Evolutionary conservation across 2,888 invertebrate genomes (phyloP), one percentile per base, ranked within the genome.

Genomic region (Drosophila pseudotalamancana): DNA sequence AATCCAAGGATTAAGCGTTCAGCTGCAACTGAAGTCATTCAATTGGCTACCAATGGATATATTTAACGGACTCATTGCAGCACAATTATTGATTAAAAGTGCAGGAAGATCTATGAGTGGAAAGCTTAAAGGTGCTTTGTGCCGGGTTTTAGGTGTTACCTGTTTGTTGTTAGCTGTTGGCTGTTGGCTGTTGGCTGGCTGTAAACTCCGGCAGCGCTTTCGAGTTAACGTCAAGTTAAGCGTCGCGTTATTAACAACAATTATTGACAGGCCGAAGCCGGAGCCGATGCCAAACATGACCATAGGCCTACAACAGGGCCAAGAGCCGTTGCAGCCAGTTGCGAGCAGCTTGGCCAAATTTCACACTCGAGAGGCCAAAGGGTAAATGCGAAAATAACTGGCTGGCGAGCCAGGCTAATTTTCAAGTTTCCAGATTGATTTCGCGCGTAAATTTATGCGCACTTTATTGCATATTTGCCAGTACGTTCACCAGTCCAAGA

Each of bases 291-390:
- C 23, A 18, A 18, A 31, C 32, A 6, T 63, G 43, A 56, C 37
- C 35, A 49, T 40, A 18, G 27, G 1, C 18, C 19, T 8, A 23
- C 12, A 8, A 19, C 29, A 9, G 6, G 2, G 27, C 25, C 27
- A 16, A 16, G 2, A 42, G 23, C 34, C 6, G 25, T 31, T 19
- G 21, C 12, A 12, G 31, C 29, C 29, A 31, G 19, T 39, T 39
- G 39, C 29, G 34, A 31, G 49, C 46, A 54, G 29, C 66, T 69
- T 68, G 64, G 59, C 57, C 65, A 73, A 83, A 87, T 88, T 87
- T 87, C 87, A 87, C 87, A 87, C 88, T 87, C 75, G 69, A 81
- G 70, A 74, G 85, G 83, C 76, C 79, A 88, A 83, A 87, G 87
- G 88, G 79, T 79, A 87, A 79, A 72, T 72, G 61, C 69, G 54